Base-by-base conservation (phyloP, 2,797 vertebrate species). In the Rhincodon typus region DNA sequence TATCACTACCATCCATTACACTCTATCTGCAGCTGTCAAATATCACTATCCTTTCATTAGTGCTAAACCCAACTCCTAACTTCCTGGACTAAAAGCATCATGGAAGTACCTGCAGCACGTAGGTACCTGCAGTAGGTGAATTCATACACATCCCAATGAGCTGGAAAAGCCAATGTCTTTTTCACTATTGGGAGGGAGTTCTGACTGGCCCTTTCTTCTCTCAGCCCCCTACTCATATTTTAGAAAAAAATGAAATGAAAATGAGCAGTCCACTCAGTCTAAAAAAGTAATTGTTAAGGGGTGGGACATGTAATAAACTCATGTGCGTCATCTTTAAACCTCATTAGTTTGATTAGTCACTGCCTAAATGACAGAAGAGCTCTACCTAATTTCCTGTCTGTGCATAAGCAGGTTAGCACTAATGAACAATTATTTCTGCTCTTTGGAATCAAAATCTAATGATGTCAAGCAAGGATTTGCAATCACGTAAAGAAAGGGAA, bases 361-460 rank as follows among this genome's bases (percentile, higher is more conserved):
- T n/a, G 70, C 46, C 77, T 95, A 57, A 94, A 95, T 95, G 72
- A 72, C 70, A 77, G 30, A 23, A 74, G 53, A 77, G 15, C 72
- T 42, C 19, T 0, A 77, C 27, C 67, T 77, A 77, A 95, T 77
- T 95, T 95, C 69, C 94, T 74, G 46, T 77, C 70, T 95, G 42
- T 5, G 21, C 53, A 30, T 50, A 74, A 95, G 69, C 42, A 94
- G 69, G 67, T 95, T 77, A 77, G 46, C 3, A 17, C 42, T 50
- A 53, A 74, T 94, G 10, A 34, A 72, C 38, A 95, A 95, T 95
- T 95, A 77, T n/a, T 95, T 77, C 69, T 38, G 94, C 50, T 27
- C 30, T 95, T 66, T 77, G 42, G 42, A 53, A 70, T 46, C 10
- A 53, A 94, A 74, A 77, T 34, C 94, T 27, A 42, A 77, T 74